These are phyloP conservation scores for Aphelocoma californica DNA, from an alignment of 2,797 vertebrate species.

Conservation along the genomic window DNA sequence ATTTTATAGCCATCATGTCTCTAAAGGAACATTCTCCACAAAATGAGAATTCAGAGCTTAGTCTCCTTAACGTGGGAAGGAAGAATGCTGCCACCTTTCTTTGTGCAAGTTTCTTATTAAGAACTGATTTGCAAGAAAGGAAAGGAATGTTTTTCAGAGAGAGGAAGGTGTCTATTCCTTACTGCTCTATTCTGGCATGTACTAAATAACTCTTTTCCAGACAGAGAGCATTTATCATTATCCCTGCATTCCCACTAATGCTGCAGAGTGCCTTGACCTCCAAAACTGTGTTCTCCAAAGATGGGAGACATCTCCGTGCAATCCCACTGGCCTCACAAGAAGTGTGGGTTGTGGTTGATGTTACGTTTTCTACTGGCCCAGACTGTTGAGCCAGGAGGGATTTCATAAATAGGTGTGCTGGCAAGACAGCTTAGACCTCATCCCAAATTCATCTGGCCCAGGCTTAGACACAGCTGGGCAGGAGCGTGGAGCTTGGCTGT, in stretches of 20 bases:
- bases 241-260: neutral
- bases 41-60: neutral
- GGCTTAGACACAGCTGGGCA: neutral
- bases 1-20: neutral
- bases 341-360: accelerated
- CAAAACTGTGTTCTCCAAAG: neutral
- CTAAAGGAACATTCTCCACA: neutral
- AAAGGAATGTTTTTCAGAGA: neutral
- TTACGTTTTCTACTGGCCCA: neutral
- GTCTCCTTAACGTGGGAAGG: neutral
- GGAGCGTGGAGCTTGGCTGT: neutral
- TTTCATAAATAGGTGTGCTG: neutral
- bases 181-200: neutral
- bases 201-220: neutral
- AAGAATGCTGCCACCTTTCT: neutral
- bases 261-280: neutral
- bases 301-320: neutral
- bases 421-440: neutral
- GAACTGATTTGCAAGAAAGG: neutral
- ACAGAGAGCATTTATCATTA: neutral
- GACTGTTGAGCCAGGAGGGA: neutral
- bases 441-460: neutral
- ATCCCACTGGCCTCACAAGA: neutral
- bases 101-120: neutral
- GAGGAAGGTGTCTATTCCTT: neutral